These are phyloP conservation scores for Disparrhopalites patrizii DNA, from an alignment of 2,888 invertebrate species.

Conservation along the genomic window DNA sequence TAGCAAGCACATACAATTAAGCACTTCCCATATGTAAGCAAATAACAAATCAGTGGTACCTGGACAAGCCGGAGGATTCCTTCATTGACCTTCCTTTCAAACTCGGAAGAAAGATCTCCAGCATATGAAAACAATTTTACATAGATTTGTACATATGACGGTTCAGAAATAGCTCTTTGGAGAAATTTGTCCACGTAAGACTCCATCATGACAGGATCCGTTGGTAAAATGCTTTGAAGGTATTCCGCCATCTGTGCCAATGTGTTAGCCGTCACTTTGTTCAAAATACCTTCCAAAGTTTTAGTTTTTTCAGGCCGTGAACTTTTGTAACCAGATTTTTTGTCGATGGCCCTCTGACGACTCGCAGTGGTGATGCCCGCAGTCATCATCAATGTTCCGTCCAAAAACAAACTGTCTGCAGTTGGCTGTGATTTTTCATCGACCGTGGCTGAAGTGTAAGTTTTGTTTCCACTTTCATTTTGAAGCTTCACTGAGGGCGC, in stretches of 20 bases:
- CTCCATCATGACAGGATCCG: slow-evolving; percentile 31
- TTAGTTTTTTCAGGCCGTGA: slow-evolving; percentile 5
- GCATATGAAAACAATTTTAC: slow-evolving; percentile 27
- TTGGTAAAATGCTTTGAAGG: slow-evolving; percentile 33
- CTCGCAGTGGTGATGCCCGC: slow-evolving; percentile 13
- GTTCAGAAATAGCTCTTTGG: slow-evolving; percentile 39
- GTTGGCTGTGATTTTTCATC: slow-evolving; percentile 18
- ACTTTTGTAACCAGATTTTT: slow-evolving; percentile 10
- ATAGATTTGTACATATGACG: slow-evolving; percentile 40
- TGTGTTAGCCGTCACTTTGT: slow-evolving; percentile 44
- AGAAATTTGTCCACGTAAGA: slow-evolving; percentile 38
- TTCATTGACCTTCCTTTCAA: slow-evolving; percentile 16
- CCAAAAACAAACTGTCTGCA: slow-evolving; percentile 22
- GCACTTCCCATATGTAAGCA: too few relatives aligned
- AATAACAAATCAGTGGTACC: too few relatives aligned
- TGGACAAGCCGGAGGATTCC: slow-evolving; percentile 13
- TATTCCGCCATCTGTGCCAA: slow-evolving; percentile 40
- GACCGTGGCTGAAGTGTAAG: slow-evolving; percentile 2
- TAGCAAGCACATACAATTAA: too few relatives aligned
- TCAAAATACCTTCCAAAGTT: slow-evolving; percentile 32
- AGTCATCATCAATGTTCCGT: slow-evolving; percentile 7
- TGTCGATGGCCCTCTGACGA: slow-evolving; percentile 12
- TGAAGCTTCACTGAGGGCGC: slow-evolving; percentile 36
- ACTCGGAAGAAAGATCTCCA: slow-evolving; percentile 8
- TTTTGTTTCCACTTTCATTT: neutral